Evolutionary conservation across 2,797 vertebrate genomes (phyloP).

Genomic region (Bradypus variegatus): DNA sequence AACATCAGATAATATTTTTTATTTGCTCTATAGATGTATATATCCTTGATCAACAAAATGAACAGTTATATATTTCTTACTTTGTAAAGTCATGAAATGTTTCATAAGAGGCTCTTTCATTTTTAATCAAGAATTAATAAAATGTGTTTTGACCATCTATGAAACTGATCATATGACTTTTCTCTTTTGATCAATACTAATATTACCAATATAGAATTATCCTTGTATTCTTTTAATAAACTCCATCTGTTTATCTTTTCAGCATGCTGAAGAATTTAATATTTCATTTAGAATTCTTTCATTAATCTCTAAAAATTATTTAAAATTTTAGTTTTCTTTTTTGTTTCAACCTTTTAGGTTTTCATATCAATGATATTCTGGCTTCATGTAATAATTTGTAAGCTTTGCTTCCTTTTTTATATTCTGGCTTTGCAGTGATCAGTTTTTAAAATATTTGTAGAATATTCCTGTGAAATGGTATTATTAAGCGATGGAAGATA

Average conservation of each 20-base stretch:
- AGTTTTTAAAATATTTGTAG: neutral
- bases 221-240: neutral
- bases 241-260: neutral
- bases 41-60: neutral
- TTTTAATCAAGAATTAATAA: neutral
- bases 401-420: neutral
- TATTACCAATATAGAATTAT: neutral
- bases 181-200: neutral
- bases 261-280: neutral
- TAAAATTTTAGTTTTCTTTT: neutral
- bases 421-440: neutral
- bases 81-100: neutral
- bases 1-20: neutral
- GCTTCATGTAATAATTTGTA: neutral
- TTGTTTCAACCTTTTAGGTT: neutral
- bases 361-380: neutral
- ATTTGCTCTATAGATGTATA: neutral
- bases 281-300: neutral
- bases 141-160: neutral
- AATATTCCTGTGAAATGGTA: neutral
- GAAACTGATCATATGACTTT: neutral
- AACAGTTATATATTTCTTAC: neutral
- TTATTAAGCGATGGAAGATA: neutral
- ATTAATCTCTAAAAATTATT: neutral
- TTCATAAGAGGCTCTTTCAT: neutral